A percentile compares a stretch with the other conserved stretches of the same genome.
Evolutionary conservation across 1,140 invertebrate genomes (phyloP).

Genomic region (Chironomus striatipennis): DNA sequence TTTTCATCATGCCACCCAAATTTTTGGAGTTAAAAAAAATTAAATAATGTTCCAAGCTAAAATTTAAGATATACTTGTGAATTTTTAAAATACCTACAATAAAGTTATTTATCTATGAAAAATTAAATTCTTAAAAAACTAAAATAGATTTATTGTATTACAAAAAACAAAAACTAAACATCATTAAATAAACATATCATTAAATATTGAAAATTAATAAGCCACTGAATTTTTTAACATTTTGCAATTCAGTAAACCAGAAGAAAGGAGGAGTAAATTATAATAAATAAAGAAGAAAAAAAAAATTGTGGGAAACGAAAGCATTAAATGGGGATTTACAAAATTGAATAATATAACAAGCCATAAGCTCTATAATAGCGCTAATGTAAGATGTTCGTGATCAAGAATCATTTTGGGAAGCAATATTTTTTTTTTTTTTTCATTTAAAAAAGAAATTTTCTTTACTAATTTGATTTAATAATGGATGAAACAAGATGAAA

Average conservation of each 20-base stretch:
- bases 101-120: too few relatives aligned
- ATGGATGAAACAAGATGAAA: constrained; percentile 19
- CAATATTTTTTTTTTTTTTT: neutral
- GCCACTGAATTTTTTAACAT: constrained; percentile 7
- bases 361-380: constrained; percentile 23
- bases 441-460: neutral
- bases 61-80: neutral
- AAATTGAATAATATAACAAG: constrained; percentile 23
- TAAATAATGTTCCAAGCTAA: neutral
- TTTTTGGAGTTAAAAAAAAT: neutral
- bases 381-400: constrained; percentile 23
- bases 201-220: neutral
- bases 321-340: constrained; percentile 16
- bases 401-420: constrained; percentile 15
- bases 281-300: neutral
- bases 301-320: neutral
- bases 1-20: neutral
- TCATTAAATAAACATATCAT: neutral
- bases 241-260: neutral
- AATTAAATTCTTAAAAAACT: too few relatives aligned
- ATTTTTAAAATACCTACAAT: too few relatives aligned
- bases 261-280: neutral
- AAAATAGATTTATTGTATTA: neutral
- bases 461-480: constrained; percentile 16
- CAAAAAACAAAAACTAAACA: too few relatives aligned